These are phyloP conservation scores for Teleogryllus oceanicus DNA, from an alignment of 2,888 invertebrate genomes.

Conservation along the genomic window DNA sequence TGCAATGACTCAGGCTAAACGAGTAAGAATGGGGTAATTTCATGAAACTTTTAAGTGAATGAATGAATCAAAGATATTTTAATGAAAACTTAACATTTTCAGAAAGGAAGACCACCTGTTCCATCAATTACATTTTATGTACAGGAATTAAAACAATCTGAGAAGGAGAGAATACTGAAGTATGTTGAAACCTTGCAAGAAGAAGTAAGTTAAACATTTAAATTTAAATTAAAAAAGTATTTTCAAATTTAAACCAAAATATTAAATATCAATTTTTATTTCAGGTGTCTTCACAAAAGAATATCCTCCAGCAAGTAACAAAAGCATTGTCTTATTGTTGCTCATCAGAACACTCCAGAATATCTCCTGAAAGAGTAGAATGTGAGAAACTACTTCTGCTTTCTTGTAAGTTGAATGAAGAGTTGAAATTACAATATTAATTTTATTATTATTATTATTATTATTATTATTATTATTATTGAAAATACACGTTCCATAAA, in stretches of 20 bases:
- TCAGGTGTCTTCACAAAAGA: slow-evolving; percentile 18
- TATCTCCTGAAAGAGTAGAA: slow-evolving; percentile 20
- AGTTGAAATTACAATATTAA: neutral
- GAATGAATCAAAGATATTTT: neutral
- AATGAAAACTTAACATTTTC: neutral
- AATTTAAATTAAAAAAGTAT: too few species aligned
- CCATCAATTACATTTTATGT: neutral
- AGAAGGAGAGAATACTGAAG: neutral
- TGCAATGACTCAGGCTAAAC: neutral
- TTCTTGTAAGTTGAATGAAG: slow-evolving; percentile 20
- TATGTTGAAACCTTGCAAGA: neutral
- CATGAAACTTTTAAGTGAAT: too few species aligned
- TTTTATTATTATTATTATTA: neutral
- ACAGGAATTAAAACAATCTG: neutral
- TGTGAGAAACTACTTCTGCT: slow-evolving; percentile 22
- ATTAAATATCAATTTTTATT: neutral
- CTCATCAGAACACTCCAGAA: neutral
- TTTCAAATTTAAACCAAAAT: too few species aligned
- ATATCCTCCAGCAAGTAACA: slow-evolving; percentile 5
- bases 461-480: too few species aligned
- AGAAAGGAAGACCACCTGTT: slow-evolving; percentile 2
- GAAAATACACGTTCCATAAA: too few species aligned
- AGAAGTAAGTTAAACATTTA: neutral
- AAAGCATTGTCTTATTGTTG: slow-evolving; percentile 23
- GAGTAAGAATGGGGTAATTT: neutral